Conservation (phyloP, 2,113 vertebrate species). For the Enhydra lutris region DNA sequence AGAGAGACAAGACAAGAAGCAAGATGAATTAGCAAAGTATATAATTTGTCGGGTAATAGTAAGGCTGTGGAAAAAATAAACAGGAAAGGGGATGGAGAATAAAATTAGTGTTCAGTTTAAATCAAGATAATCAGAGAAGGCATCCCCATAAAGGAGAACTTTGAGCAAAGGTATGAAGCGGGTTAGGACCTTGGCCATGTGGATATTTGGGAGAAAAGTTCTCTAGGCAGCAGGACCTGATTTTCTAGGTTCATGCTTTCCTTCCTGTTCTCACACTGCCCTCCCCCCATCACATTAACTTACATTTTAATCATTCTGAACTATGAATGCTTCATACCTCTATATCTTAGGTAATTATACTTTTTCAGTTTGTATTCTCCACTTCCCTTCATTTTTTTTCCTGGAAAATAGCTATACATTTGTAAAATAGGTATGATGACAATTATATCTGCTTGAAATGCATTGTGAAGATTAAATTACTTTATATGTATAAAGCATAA, state of each 20-base stretch:
- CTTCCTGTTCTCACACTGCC: neutral
- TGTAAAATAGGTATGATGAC: neutral
- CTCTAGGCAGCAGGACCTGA: neutral
- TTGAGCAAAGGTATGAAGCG: neutral
- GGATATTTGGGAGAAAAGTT: neutral
- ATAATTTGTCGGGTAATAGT: neutral
- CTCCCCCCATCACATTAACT: neutral
- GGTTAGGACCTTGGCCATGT: rapidly evolving
- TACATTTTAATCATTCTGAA: neutral
- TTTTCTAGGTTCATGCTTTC: neutral
- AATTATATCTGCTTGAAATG: neutral
- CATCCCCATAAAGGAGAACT: neutral
- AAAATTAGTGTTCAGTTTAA: neutral
- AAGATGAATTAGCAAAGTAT: neutral
- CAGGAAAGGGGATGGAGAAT: neutral
- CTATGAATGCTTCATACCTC: neutral
- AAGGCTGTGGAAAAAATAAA: neutral
- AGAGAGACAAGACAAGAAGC: neutral
- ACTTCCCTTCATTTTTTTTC: neutral
- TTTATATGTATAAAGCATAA: neutral
- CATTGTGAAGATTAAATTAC: neutral
- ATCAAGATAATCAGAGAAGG: neutral
- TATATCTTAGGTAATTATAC: neutral
- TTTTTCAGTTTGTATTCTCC: neutral
- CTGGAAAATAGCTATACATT: neutral